Conservation (phyloP, 2,797 vertebrate genomes). For the Toxotes lorentzi region DNA sequence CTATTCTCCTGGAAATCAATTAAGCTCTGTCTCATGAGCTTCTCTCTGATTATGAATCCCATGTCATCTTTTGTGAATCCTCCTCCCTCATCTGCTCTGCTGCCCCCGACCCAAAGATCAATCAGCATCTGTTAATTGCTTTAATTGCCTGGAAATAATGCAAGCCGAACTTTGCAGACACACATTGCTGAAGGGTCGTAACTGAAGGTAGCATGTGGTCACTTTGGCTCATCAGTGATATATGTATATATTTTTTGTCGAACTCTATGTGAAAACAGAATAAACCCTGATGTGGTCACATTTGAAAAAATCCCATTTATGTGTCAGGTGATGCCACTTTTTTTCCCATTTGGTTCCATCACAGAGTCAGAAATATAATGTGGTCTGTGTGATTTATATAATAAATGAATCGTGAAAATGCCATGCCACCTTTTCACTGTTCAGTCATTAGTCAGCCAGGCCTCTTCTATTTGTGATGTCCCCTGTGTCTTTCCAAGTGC, state of each 20-base stretch:
- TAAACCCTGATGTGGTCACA: too few relatives aligned
- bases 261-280: too few relatives aligned
- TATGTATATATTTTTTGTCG: too few relatives aligned
- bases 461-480: constrained; percentile 3
- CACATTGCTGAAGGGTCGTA: too few relatives aligned
- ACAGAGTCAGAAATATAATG: neutral
- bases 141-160: too few relatives aligned
- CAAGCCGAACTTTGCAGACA: neutral
- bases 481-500: constrained; percentile 25
- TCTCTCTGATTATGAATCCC: neutral
- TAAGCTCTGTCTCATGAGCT: neutral
- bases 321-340: neutral
- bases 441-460: constrained; percentile 25
- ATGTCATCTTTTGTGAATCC: neutral
- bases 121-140: neutral
- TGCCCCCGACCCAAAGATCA: neutral
- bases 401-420: constrained; percentile 34
- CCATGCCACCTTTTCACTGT: constrained; percentile 16
- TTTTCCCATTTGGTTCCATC: neutral
- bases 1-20: neutral
- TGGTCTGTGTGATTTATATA: constrained; percentile 23
- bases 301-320: too few relatives aligned
- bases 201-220: too few relatives aligned
- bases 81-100: neutral
- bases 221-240: too few relatives aligned